Base-by-base conservation (phyloP, 2,113 vertebrate species). In the Ornithorhynchus anatinus region DNA sequence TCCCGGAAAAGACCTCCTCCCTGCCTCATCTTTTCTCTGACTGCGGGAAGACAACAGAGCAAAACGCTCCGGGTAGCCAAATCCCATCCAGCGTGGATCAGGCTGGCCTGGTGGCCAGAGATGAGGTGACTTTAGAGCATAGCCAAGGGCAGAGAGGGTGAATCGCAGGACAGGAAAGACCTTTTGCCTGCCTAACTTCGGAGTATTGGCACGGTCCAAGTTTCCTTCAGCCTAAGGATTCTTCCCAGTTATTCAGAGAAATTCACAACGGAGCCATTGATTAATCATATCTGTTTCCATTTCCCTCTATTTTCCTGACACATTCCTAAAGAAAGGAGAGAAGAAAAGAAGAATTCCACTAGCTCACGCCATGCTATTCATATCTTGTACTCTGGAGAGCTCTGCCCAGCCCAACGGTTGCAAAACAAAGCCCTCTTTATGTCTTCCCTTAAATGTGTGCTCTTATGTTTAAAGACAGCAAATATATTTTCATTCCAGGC, bases 401-500 rank as follows among this genome's bases (percentile, higher is more conserved):
- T 86, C 76, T 76, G 43, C 77, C 75, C 79, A 71, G 43, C 56
- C 70, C 42, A 56, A 36, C 16, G 53, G 51, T 81, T 77, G 61
- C 59, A 38, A 48, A 53, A 78, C 70, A 84, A 82, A 82, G 78
- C 60, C 42, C 10, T 65, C 56, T 77, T 80, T 79, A 78, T 69
- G 43, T 69, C 75, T n/a, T 20, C 53, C 63, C n/a, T 69, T 45
- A 47, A 33, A 37, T 45, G 70, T 71, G 61, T 60, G 64, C 64
- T 70, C 82, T 63, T 52, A 50, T 29, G 15, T 44, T 68, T 71
- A 60, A 5, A 43, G 64, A 69, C 15, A 84, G 69, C 45, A 64
- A 59, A 69, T 42, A 32, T 32, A 20, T 81, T 52, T 73, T 65
- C 57, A 52, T 62, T 67, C 45, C 29, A 13, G 5, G 3, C 22